Base-by-base conservation (phyloP, 2,888 invertebrate genomes). In the Neoascia interrupta region DNA sequence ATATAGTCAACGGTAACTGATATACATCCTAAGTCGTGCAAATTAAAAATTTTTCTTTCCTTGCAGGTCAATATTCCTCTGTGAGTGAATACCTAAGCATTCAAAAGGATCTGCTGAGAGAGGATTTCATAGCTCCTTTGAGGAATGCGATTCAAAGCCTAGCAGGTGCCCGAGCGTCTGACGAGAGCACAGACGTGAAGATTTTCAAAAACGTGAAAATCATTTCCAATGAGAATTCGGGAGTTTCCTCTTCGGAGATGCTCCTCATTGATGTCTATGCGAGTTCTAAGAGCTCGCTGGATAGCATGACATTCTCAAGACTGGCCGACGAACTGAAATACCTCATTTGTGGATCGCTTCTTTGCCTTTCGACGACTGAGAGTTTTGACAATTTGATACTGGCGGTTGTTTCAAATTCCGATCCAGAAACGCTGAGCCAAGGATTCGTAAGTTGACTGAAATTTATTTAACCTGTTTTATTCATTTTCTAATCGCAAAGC, bases 91-190 rank as follows among this genome's bases (percentile, higher is more conserved):
- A 97, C 85, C 88, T 97, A 18, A 94, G 94, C 82, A 89, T 93
- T n/a, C 96, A 96, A 82, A 95, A 95, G 84, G 91, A 93, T 31
- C 89, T 96, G 28, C 85, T 96, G 49, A 89, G 95, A 26, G 95
- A 96, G 89, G 96, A 97, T 87, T 95, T 94, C 84, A 90, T 95
- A 26, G 90, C 91, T 13, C 94, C 96, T 0, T 85, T 97, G 18
- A 88, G 94, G 28, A 91, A 92, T 84, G 83, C 83, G 10, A 83
- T 86, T 1, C 28, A 72, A 5, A 75, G 76, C n/a, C 39, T 86
- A 13, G 82, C 43, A 34, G 41, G 43, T 3, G 26, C 21, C 8
- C 26, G 18, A 6, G n/a, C 70, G 31, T 26, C 60, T 21, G 60
- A 81, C 16, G 26, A 82, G 56, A 28, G 53, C 36, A 23, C 81